Conservation (phyloP, 92 coral and sea anemone species). For the Zoanthus gigantus region DNA sequence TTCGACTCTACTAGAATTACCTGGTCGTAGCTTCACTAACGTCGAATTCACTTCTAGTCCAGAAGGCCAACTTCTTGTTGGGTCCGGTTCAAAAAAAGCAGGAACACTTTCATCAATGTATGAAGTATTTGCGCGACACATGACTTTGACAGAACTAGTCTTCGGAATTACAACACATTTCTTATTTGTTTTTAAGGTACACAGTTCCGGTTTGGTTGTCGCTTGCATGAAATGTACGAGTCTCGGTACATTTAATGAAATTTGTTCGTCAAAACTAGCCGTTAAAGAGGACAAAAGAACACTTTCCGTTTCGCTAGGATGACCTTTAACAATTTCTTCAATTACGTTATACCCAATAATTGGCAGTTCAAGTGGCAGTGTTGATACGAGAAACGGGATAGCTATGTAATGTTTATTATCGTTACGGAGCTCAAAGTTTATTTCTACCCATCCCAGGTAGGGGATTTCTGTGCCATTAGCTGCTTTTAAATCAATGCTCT, state of each 20-base stretch:
- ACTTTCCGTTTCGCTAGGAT: constrained; percentile 30
- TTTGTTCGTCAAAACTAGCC: constrained; percentile 45
- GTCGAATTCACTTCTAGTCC: constrained; percentile 16
- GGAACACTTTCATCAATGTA: constrained; percentile 43
- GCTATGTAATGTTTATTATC: constrained; percentile 29
- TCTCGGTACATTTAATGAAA: constrained; percentile 37
- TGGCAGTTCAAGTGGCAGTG: constrained; percentile 55
- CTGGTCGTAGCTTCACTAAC: constrained; percentile 13
- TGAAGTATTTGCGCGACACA: constrained; percentile 48
- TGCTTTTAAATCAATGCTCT: constrained; percentile 54
- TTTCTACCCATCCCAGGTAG: constrained; percentile 63
- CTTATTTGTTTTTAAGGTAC: constrained; percentile 53
- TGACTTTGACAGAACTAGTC: constrained; percentile 41
- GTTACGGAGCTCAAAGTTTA: constrained; percentile 50
- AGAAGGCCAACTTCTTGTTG: constrained; percentile 39
- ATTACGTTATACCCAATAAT: constrained; percentile 67
- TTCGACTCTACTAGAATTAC: constrained; percentile 48
- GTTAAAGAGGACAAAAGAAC: constrained; percentile 45
- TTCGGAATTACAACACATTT: constrained; percentile 42
- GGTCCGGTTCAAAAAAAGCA: constrained; percentile 53
- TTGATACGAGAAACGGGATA: constrained; percentile 46
- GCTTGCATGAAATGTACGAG: constrained; percentile 43
- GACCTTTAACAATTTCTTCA: constrained; percentile 52
- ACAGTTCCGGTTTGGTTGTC: constrained; percentile 49
- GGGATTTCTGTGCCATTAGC: constrained; percentile 71